Evolutionary conservation across 2,888 invertebrate genomes (phyloP).

Genomic region (Drosophila neonasuta): DNA sequence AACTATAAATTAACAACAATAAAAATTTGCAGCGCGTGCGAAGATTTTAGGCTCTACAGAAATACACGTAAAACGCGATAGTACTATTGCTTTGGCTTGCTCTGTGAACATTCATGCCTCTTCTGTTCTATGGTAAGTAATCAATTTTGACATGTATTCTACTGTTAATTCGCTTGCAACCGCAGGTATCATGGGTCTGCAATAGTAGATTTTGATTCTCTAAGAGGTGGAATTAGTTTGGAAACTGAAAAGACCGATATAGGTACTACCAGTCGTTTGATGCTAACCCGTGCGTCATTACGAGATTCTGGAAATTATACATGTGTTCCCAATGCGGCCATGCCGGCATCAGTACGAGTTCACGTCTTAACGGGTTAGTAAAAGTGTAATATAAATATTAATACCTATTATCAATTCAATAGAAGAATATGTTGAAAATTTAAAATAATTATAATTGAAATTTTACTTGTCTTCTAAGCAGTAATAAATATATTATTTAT

Average conservation of each 20-base stretch:
- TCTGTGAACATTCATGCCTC: conserved; percentile 93
- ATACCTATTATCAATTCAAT: not conserved
- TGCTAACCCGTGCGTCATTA: conserved; percentile 92
- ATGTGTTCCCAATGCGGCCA: conserved; percentile 92
- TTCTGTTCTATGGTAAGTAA: conserved; percentile 87
- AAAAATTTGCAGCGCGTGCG: conserved; percentile 89
- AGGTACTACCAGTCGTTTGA: conserved; percentile 92
- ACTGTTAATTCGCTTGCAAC: not conserved
- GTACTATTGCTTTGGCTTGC: conserved; percentile 94
- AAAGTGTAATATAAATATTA: conserved; percentile 62
- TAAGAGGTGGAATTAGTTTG: conserved; percentile 92
- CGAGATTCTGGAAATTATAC: conserved; percentile 95
- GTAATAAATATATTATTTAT: not conserved
- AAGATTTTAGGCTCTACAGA: conserved; percentile 93
- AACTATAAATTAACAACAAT: not conserved
- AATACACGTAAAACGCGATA: conserved; percentile 94
- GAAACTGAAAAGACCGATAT: conserved; percentile 94
- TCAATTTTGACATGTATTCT: not conserved
- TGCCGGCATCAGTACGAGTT: conserved; percentile 91
- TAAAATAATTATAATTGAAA: not conserved
- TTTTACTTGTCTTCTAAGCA: not conserved
- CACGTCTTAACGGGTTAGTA: conserved; percentile 91
- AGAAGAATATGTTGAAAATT: not conserved
- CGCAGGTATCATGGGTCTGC: conserved; percentile 90
- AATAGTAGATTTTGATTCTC: conserved; percentile 92